Evolutionary conservation across 2,797 vertebrate genomes (phyloP).

Genomic region (Amblyraja radiata): DNA sequence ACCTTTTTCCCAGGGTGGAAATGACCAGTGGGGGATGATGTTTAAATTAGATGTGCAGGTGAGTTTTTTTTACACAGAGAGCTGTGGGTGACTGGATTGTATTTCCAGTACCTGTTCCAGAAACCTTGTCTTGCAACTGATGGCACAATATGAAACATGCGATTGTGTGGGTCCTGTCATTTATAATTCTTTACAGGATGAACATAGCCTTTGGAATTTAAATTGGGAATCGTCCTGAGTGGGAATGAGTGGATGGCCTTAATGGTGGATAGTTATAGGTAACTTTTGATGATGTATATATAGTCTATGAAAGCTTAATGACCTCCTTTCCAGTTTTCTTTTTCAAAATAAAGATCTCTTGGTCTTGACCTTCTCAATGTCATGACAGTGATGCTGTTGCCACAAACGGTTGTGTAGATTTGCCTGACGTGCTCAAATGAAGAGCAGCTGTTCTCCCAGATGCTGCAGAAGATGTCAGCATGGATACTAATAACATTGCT

Average conservation of each 20-base stretch:
- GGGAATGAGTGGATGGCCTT: not conserved
- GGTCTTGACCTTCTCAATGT: not conserved
- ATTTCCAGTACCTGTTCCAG: no score
- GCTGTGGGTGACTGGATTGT: no score
- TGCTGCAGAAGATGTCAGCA: not conserved
- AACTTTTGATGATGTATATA: not conserved
- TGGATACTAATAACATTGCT: not conserved
- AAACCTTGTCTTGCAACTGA: no score
- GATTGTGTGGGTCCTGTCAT: no score
- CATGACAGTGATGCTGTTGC: not conserved
- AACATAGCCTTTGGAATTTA: not conserved
- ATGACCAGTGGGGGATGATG: no score
- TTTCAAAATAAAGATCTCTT: not conserved
- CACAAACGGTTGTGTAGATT: not conserved
- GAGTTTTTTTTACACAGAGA: no score
- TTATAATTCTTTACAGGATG: no score
- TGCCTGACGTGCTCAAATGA: not conserved
- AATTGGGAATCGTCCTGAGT: not conserved
- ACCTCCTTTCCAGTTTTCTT: not conserved
- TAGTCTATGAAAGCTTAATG: not conserved
- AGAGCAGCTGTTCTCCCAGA: not conserved
- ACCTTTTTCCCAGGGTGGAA: no score
- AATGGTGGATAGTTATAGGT: not conserved
- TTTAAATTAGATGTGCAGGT: no score
- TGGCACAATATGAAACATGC: no score